Evolutionary conservation across 2,113 vertebrate genomes (phyloP), one percentile per base, ranked within the genome.

Genomic region (Myrmophylax atrothorax): DNA sequence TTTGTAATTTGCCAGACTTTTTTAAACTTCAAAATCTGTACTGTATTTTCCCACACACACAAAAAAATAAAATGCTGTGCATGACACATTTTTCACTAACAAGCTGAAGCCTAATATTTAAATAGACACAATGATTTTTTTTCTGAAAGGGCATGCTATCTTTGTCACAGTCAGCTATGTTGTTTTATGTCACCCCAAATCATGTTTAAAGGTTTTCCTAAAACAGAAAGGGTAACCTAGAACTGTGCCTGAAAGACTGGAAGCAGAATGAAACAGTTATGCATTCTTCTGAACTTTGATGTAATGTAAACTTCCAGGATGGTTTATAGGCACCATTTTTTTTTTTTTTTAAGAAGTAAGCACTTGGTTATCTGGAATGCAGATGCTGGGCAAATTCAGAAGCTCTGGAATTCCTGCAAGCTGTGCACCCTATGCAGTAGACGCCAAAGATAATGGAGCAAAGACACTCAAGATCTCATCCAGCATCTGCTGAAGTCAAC

Each of bases 1-100:
- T 96, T 97, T 97, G 96, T 97, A 97, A 97, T 98, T 97, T 97
- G 93, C 97, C 97, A 98, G 97, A 96, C 97, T 97, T 97, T 96
- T 97, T 96, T 95, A 97, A 96, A 96, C 97, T 98, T 98, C 97
- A 97, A 97, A 97, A 97, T 97, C 96, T 94, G 97, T 75, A 96
- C 95, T 97, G 96, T 95, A 97, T 97, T 97, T 96, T 94, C 96
- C 83, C 97, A 77, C 96, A 96, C 96, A 80, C 85, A 93, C 26
- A 92, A 22, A 67, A 33, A 90, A 96, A 40, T 13, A 96, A 81
- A 96, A 91, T 92, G 87, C 94, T 95, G 91, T 17, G 74, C 18
- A 15, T 5, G 15, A 93, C 88, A 95, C 74, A 94, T 97, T 98
- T 97, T 97, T 92, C 88, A 75, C 76, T 89, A 93, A 81, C 75